These are phyloP conservation scores for Papilio protenor DNA, from an alignment of 2,888 invertebrate species.

Conservation along the genomic window DNA sequence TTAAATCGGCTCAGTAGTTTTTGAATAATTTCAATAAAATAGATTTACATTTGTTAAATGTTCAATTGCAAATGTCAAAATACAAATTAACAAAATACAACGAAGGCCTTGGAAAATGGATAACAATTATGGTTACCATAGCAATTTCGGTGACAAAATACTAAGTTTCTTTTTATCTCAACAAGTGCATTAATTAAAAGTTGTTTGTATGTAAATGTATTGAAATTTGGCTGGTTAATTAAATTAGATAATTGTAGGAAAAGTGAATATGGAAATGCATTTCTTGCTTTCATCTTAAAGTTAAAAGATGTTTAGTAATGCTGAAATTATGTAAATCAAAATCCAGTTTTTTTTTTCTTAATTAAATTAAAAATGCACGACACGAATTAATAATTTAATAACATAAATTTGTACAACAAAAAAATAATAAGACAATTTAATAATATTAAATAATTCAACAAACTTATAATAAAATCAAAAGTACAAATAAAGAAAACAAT, in stretches of 20 bases:
- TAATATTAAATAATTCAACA: slow-evolving; percentile 19
- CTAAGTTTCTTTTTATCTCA: slow-evolving; percentile 18
- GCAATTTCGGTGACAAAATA: not conserved
- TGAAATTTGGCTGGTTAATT: not conserved
- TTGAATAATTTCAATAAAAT: no score
- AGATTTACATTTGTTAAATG: no score
- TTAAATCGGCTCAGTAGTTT: no score
- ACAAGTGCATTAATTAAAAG: slow-evolving; percentile 28
- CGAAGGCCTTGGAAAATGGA: no score
- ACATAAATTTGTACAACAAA: slow-evolving; percentile 25
- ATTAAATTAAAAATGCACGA: slow-evolving; percentile 9
- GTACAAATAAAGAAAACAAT: slow-evolving; percentile 2
- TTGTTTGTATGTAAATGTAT: slow-evolving; percentile 19
- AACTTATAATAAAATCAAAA: not conserved
- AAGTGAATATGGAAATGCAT: not conserved
- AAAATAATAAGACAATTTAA: slow-evolving; percentile 2
- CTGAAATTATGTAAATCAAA: no score
- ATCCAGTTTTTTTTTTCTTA: no score
- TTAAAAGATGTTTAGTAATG: no score
- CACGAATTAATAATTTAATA: slow-evolving; percentile 42
- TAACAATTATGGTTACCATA: not conserved
- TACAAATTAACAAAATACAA: no score
- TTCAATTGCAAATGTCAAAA: no score
- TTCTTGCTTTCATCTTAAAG: no score
- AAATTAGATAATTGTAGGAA: not conserved